Conservation (phyloP, 2,888 invertebrate genomes). For the Nyleta sp. region DNA sequence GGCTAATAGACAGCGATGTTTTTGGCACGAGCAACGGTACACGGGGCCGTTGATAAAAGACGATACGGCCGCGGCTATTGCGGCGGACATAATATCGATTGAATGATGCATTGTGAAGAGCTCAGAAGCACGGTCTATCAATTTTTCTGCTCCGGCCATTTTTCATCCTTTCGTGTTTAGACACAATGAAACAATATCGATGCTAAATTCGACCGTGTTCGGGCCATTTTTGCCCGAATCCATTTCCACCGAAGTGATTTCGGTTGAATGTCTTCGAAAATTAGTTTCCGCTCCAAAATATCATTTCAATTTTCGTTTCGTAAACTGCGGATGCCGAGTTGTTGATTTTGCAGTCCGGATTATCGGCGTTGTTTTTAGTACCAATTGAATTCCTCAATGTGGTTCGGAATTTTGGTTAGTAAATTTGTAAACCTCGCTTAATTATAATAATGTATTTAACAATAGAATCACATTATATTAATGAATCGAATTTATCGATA, state of each 20-base stretch:
- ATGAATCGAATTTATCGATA: too few relatives aligned
- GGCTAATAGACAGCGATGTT: conserved; percentile 51
- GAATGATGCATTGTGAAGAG: conserved; percentile 51
- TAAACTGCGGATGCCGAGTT: not conserved
- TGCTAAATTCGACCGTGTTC: conserved; percentile 42
- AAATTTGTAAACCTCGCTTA: too few relatives aligned
- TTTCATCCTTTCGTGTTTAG: conserved; percentile 52
- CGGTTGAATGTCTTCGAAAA: conserved; percentile 27
- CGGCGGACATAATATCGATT: conserved; percentile 54
- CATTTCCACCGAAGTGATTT: conserved; percentile 17
- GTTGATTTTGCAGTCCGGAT: not conserved
- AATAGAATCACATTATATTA: too few relatives aligned
- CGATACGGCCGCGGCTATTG: conserved; percentile 48
- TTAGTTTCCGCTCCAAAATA: conserved; percentile 14
- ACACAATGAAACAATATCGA: conserved; percentile 56
- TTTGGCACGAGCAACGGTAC: conserved; percentile 49
- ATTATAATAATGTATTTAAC: too few relatives aligned
- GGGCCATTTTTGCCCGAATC: conserved; percentile 22
- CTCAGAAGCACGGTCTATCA: conserved; percentile 42
- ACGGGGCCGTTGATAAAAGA: conserved; percentile 53
- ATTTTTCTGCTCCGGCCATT: conserved; percentile 37
- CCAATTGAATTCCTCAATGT: too few relatives aligned
- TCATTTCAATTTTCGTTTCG: conserved; percentile 7
- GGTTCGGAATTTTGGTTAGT: too few relatives aligned
- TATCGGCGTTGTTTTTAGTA: too few relatives aligned